Percentiles rank a stretch among this genome's conserved stretches.
Conservation (phyloP, 2,113 vertebrate genomes). For the Bolborhynchus lineola region DNA sequence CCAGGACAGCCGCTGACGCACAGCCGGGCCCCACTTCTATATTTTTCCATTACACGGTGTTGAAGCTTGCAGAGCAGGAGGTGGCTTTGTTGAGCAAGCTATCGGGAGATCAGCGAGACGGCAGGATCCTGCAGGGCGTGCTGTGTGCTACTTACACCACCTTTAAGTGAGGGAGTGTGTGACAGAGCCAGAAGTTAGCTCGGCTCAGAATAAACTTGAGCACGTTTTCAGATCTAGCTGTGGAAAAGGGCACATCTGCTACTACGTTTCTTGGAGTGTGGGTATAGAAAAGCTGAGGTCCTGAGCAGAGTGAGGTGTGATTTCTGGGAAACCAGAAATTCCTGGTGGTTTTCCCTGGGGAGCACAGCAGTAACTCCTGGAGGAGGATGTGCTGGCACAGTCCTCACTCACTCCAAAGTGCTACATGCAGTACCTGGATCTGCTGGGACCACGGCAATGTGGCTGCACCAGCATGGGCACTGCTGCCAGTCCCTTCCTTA, state of each 20-base stretch:
- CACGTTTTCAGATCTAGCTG: not conserved
- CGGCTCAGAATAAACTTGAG: not conserved
- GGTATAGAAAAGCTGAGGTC: not conserved
- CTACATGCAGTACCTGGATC: fast-evolving
- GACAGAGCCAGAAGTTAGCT: not conserved
- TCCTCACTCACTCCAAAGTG: not conserved
- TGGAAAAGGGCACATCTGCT: not conserved
- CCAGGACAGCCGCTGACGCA: conserved; percentile 60
- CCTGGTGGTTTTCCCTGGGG: not conserved
- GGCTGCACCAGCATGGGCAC: not conserved
- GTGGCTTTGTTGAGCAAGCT: not conserved
- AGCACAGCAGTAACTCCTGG: not conserved
- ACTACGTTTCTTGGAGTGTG: fast-evolving
- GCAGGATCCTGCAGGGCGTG: not conserved
- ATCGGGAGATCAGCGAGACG: not conserved
- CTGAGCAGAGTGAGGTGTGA: not conserved
- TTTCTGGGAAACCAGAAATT: not conserved
- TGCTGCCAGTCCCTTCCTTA: not conserved
- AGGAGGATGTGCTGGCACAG: not conserved
- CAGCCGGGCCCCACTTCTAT: conserved; percentile 30
- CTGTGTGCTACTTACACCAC: fast-evolving
- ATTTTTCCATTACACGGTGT: conserved; percentile 67
- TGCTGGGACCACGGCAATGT: not conserved
- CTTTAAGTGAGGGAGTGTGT: fast-evolving
- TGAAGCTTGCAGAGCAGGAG: conserved; percentile 42